Conservation (phyloP, 2,888 invertebrate genomes). For the Drosophila greeni region DNA sequence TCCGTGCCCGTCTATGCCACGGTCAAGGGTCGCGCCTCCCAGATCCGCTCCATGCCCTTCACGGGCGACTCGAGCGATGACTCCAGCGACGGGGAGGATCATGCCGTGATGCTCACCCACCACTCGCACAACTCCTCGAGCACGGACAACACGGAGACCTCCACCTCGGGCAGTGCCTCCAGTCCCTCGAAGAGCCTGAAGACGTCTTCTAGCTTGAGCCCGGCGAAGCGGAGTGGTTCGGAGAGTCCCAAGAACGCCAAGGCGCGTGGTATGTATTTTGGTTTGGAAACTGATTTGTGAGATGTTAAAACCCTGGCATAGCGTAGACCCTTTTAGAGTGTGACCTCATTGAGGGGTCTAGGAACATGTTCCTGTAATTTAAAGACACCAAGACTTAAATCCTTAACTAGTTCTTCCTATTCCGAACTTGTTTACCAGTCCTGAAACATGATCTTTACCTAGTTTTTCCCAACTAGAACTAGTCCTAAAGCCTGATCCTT, state of each 20-base stretch:
- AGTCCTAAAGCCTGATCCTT: slow-evolving; percentile 1
- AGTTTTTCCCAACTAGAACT: background rate
- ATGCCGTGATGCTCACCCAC: slow-evolving; percentile 79
- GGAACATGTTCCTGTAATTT: background rate
- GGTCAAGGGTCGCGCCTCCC: slow-evolving; percentile 97
- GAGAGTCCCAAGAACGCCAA: slow-evolving; percentile 87
- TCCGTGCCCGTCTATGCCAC: slow-evolving; percentile 97
- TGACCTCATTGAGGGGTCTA: background rate
- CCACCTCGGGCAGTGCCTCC: slow-evolving; percentile 83
- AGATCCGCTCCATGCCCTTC: slow-evolving; percentile 96
- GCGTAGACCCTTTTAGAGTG: slow-evolving; percentile 9
- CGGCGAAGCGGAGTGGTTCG: slow-evolving; percentile 90
- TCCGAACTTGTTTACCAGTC: too few species aligned
- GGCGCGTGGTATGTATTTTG: slow-evolving; percentile 84
- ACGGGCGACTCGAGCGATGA: slow-evolving; percentile 97
- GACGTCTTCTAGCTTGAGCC: slow-evolving; percentile 90
- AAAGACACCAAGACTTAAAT: background rate
- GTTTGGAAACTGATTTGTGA: too few species aligned
- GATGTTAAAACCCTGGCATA: slow-evolving; percentile 7
- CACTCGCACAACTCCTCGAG: slow-evolving; percentile 79
- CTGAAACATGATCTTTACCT: too few species aligned
- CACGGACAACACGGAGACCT: slow-evolving; percentile 82
- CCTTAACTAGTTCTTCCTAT: too few species aligned
- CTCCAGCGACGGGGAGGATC: slow-evolving; percentile 94
- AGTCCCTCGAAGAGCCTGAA: slow-evolving; percentile 93